These are phyloP conservation scores for Formicarius rufipectus DNA, from an alignment of 2,113 vertebrate genomes.

Conservation along the genomic window DNA sequence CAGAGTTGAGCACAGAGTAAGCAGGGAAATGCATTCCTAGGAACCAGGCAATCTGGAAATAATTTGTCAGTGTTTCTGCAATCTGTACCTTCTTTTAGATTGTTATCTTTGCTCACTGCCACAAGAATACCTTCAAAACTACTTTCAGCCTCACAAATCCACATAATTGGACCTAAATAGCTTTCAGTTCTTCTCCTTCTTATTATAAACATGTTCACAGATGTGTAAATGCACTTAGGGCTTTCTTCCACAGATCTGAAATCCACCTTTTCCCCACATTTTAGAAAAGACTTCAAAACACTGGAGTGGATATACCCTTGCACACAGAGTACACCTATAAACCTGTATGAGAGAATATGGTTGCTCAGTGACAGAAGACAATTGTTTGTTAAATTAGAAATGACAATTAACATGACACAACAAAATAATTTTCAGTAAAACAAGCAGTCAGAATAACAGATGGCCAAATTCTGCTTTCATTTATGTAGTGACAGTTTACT, in stretches of 20 bases:
- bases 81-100: background rate
- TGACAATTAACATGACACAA: background rate
- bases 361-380: background rate
- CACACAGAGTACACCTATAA: background rate
- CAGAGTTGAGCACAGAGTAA: background rate
- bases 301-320: background rate
- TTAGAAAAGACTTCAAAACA: background rate
- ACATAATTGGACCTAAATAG: background rate
- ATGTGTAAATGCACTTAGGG: background rate
- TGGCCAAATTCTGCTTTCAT: background rate
- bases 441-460: background rate
- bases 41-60: background rate
- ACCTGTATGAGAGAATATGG: background rate
- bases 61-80: background rate
- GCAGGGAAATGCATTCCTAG: background rate
- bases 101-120: background rate
- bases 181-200: background rate
- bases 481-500: background rate
- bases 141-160: background rate
- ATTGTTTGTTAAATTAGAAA: background rate
- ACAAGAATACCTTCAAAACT: background rate
- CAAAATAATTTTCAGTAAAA: background rate
- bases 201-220: background rate
- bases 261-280: background rate
- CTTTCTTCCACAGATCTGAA: background rate